Evolutionary conservation across 2,113 vertebrate species (phyloP), one percentile per base, ranked within the genome.

Genomic region (Eupsittula cactorum): DNA sequence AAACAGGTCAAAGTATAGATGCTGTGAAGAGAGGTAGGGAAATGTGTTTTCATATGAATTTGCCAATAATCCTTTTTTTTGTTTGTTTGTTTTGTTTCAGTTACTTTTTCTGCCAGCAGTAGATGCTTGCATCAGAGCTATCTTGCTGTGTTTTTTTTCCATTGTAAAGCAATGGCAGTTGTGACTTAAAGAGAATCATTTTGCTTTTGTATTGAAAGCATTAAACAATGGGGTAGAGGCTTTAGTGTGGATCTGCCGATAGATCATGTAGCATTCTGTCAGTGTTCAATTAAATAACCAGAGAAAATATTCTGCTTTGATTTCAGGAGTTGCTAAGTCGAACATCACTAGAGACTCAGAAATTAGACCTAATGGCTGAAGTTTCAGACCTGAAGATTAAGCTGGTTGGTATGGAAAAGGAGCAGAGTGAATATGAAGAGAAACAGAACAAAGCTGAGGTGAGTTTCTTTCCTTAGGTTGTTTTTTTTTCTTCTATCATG

Each of bases 381-480:
- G 98, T 99, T 88, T 99, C 99, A 88, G 98, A 98, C 93, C 97
- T 99, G 97, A 99, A 99, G 97, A 98, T 99, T 75, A 99, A 99
- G 83, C 97, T 99, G 92, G 98, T 98, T 96, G 98, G 98, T 80
- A 99, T 99, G 98, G 99, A 99, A 93, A 99, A 98, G 94, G 99
- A 99, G 81, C 98, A 99, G 88, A 97, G 91, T 82, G 98, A 99
- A 67, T 98, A 98, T 24, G 98, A 98, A 59, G 99, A 99, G 88
- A 99, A 99, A 79, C 98, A 99, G 93, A 99, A 98, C 92, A 99
- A 99, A 98, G 99, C 99, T 75, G 99, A 99, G 99, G 99, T 99
- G 97, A 93, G 97, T 70, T 33, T 70, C n/a, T 44, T 37, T 75
- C 15, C 6, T 79, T 41, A 52, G 17, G 60, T 50, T 9, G 11